Percentiles rank a stretch among this genome's conserved stretches.
These are phyloP conservation scores for Scylla paramamosain DNA, from an alignment of 1,140 invertebrate species.

Conservation along the genomic window DNA sequence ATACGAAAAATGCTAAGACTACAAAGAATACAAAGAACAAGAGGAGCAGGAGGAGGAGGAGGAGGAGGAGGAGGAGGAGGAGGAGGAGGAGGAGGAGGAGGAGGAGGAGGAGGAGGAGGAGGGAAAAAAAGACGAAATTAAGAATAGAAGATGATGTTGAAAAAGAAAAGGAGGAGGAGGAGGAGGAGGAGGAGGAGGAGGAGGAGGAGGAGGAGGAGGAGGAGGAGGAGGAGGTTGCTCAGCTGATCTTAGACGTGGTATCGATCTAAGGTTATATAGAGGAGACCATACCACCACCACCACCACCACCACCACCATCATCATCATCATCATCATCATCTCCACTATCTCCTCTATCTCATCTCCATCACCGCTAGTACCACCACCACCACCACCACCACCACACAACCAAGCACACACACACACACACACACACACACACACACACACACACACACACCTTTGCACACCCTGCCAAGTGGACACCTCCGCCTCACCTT, in stretches of 20 bases:
- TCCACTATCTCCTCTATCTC: background rate
- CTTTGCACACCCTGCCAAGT: slow-evolving; percentile 2
- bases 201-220: slow-evolving; percentile 8
- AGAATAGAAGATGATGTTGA: background rate
- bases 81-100: background rate
- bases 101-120: background rate
- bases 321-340: background rate
- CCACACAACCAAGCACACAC: background rate
- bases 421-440: background rate
- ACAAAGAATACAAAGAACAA: background rate
- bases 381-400: background rate
- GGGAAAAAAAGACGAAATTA: background rate
- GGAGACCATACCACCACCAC: background rate
- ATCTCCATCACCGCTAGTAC: background rate
- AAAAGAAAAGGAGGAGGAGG: background rate
- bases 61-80: background rate
- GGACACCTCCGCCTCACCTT: background rate
- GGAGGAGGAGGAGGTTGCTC: slow-evolving; percentile 14
- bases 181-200: background rate
- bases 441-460: slow-evolving; percentile 28
- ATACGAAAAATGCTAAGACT: background rate
- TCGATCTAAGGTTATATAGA: slow-evolving; percentile 10
- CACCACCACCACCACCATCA: background rate
- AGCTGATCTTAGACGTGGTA: background rate
- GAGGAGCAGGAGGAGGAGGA: background rate